These are phyloP conservation scores for Cyrtodaria siliqua DNA, from an alignment of 2,888 invertebrate genomes.

Conservation along the genomic window DNA sequence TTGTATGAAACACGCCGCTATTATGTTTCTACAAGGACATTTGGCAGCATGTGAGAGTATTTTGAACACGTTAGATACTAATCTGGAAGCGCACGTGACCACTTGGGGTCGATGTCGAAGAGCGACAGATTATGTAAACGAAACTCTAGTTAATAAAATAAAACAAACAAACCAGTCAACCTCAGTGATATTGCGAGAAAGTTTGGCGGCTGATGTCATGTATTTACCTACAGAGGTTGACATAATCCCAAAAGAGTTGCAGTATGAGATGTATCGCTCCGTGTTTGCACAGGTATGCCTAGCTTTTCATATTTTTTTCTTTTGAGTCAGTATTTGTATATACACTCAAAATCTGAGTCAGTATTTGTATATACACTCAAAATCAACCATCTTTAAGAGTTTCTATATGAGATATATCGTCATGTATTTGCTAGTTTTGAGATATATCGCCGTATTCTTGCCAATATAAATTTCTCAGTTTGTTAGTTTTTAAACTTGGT, in stretches of 20 bases:
- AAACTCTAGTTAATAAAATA: constrained; percentile 11
- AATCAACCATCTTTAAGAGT: too few relatives aligned
- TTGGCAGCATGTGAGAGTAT: not conserved
- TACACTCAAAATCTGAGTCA: too few relatives aligned
- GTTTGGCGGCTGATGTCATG: constrained; percentile 21
- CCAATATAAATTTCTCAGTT: too few relatives aligned
- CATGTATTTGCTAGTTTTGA: too few relatives aligned
- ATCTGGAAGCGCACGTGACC: not conserved
- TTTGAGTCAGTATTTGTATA: too few relatives aligned
- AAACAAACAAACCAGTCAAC: constrained; percentile 17
- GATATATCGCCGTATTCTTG: too few relatives aligned
- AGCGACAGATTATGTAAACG: constrained; percentile 13
- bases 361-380: too few relatives aligned
- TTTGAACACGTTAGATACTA: constrained; percentile 11
- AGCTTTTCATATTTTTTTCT: too few relatives aligned
- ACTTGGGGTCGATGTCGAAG: constrained; percentile 15
- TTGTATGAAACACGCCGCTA: constrained; percentile 12
- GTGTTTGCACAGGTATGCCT: constrained; percentile 12
- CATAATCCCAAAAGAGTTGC: constrained; percentile 25
- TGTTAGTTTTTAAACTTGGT: too few relatives aligned
- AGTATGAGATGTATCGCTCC: constrained; percentile 34
- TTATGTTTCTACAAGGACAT: constrained; percentile 6
- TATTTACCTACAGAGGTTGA: constrained; percentile 17
- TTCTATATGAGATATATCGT: too few relatives aligned
- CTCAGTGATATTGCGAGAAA: constrained; percentile 13